These are phyloP conservation scores for Xenopus borealis DNA, from an alignment of 2,113 vertebrate genomes.

Conservation along the genomic window DNA sequence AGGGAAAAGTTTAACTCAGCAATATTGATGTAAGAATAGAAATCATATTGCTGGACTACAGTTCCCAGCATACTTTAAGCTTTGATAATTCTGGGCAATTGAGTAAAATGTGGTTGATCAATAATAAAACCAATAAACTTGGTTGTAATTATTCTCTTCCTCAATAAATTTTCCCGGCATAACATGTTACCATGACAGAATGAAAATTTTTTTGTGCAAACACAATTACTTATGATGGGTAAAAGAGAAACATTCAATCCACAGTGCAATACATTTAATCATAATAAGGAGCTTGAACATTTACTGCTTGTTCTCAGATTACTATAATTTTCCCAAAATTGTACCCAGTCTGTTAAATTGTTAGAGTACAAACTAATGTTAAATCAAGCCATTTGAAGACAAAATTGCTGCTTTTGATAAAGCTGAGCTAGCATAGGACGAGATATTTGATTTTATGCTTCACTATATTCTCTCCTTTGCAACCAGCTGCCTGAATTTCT, in stretches of 20 bases:
- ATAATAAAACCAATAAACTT: too few species aligned
- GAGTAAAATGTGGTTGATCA: too few species aligned
- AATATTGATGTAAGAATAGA: too few species aligned
- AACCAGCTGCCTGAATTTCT: slow-evolving; percentile 24
- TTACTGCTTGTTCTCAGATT: slow-evolving; percentile 5
- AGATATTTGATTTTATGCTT: slow-evolving; percentile 33
- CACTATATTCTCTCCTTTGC: slow-evolving; percentile 11
- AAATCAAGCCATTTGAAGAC: background rate
- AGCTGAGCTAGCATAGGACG: slow-evolving; percentile 4
- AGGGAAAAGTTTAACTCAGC: too few species aligned
- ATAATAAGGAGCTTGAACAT: slow-evolving; percentile 1
- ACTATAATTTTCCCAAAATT: slow-evolving; percentile 16
- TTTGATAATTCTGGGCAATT: too few species aligned
- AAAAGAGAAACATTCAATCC: background rate
- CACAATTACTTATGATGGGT: too few species aligned
- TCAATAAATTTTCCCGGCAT: too few species aligned
- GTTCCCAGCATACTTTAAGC: too few species aligned
- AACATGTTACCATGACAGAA: too few species aligned
- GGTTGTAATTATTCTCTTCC: too few species aligned
- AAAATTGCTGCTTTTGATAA: slow-evolving; percentile 16
- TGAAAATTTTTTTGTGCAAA: too few species aligned
- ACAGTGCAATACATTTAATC: slow-evolving; percentile 11
- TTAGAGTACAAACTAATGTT: background rate
- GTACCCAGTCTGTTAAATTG: slow-evolving; percentile 1
- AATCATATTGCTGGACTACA: too few species aligned